These are phyloP conservation scores for Tiliacea citrago DNA, from an alignment of 2,888 invertebrate species.

Conservation along the genomic window DNA sequence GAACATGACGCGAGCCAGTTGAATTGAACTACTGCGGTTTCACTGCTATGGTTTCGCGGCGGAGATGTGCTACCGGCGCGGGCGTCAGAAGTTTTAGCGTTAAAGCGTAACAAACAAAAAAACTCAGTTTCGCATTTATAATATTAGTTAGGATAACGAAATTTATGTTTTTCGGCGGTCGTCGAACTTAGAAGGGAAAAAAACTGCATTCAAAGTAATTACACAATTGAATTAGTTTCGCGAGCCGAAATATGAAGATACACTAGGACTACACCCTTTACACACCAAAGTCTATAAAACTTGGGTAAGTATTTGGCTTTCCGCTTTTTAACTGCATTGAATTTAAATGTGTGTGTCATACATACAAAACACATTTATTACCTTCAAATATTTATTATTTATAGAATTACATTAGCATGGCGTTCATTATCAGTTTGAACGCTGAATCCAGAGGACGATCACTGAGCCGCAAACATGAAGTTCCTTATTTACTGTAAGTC, in stretches of 20 bases:
- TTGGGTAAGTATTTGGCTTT: not conserved
- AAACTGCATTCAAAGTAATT: not conserved
- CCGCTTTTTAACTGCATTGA: not conserved
- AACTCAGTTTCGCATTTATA: too few species aligned
- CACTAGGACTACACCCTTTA: not conserved
- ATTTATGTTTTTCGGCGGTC: not conserved
- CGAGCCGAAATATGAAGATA: not conserved
- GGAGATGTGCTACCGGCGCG: too few species aligned
- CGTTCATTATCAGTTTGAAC: not conserved
- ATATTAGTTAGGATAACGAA: not conserved
- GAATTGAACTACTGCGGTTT: too few species aligned
- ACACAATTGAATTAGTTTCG: not conserved
- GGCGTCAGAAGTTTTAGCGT: too few species aligned
- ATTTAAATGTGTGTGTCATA: not conserved
- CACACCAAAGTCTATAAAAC: not conserved
- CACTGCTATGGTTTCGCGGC: too few species aligned
- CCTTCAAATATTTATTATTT: not conserved
- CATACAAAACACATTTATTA: not conserved
- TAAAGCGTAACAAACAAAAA: too few species aligned
- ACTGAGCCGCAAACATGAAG: not conserved
- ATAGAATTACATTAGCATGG: not conserved
- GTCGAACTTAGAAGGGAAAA: not conserved
- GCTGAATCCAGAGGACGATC: not conserved
- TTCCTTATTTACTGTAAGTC: not conserved
- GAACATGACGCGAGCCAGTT: too few species aligned